Conservation (phyloP, 2,113 vertebrate genomes). For the Atherinomorus stipes region DNA sequence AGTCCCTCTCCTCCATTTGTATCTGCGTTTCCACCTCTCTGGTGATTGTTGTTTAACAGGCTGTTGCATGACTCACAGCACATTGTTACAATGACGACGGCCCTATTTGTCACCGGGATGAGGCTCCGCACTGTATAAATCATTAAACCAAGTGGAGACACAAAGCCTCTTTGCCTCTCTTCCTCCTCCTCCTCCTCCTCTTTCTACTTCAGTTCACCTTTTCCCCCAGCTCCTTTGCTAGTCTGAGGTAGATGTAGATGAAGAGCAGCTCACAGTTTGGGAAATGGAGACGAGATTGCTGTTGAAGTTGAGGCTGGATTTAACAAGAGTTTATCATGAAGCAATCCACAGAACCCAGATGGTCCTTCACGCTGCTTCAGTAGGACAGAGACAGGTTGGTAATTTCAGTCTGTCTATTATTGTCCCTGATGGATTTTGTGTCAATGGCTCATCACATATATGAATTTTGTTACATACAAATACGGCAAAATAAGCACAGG, state of each 20-base stretch:
- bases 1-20: neutral
- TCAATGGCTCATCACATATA: neutral
- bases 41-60: conserved; percentile 44
- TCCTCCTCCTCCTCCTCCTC: conserved; percentile 5
- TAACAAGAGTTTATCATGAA: neutral
- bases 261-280: neutral
- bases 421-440: neutral
- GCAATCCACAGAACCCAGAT: neutral
- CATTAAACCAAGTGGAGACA: conserved; percentile 43
- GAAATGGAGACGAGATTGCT: neutral
- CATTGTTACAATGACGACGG: conserved; percentile 40
- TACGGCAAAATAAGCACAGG: no score
- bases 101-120: conserved; percentile 41
- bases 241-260: conserved; percentile 12
- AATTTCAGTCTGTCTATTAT: neutral
- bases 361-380: neutral
- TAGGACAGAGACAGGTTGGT: neutral
- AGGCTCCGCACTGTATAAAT: conserved; percentile 48
- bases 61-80: conserved; percentile 59
- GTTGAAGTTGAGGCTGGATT: neutral
- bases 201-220: conserved; percentile 20
- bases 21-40: conserved; percentile 9
- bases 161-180: conserved; percentile 9
- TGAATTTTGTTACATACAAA: no score
- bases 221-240: neutral